These are phyloP conservation scores for Pandemis corylana DNA, from an alignment of 2,888 invertebrate species.

Conservation along the genomic window DNA sequence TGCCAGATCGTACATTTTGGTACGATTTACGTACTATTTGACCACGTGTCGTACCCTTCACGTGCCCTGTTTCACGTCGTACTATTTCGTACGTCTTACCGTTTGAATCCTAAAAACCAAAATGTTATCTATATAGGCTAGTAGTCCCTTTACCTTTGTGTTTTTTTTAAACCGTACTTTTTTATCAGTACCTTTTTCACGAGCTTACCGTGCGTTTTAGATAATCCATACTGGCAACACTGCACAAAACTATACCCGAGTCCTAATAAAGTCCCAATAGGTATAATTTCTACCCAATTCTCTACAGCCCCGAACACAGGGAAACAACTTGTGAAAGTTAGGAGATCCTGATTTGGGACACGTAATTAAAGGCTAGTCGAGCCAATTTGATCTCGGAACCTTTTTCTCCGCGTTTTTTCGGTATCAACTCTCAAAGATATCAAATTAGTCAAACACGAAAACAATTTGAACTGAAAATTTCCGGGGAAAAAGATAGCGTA, in stretches of 20 bases:
- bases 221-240: too few relatives aligned
- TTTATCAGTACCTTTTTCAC: too few relatives aligned
- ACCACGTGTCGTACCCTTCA: too few relatives aligned
- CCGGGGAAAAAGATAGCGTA: neutral
- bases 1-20: too few relatives aligned
- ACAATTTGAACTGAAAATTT: neutral
- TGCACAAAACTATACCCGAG: neutral
- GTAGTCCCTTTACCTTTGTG: too few relatives aligned
- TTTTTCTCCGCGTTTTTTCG: neutral
- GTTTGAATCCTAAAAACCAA: too few relatives aligned
- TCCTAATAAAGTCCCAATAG: neutral
- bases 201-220: too few relatives aligned
- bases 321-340: neutral
- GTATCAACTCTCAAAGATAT: neutral
- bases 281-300: neutral
- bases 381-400: neutral
- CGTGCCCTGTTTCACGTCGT: too few relatives aligned
- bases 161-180: too few relatives aligned
- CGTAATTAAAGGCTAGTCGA: neutral
- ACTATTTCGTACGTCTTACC: too few relatives aligned
- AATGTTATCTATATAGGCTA: too few relatives aligned
- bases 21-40: too few relatives aligned
- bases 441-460: conserved; percentile 2
- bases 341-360: neutral
- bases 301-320: neutral